These are phyloP conservation scores for Steinernema khuongi DNA, from an alignment of 1,140 invertebrate genomes.

Conservation along the genomic window DNA sequence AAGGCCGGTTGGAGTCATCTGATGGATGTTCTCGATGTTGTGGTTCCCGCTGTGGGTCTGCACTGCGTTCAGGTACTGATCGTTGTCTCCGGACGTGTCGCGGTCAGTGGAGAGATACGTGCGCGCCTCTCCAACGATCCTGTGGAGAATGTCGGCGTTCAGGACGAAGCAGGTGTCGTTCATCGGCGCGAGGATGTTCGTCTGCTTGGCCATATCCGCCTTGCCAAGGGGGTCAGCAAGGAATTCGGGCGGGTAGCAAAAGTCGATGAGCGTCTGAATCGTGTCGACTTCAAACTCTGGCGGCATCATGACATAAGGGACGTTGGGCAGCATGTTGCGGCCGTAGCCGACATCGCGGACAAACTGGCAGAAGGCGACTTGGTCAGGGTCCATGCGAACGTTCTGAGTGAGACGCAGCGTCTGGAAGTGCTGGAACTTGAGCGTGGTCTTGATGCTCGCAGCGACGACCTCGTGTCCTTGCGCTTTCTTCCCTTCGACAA, in stretches of 20 bases:
- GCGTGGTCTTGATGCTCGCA: not conserved
- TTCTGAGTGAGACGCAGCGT: not conserved
- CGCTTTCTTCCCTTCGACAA: not conserved
- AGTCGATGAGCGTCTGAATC: not conserved
- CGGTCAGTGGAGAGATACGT: not conserved
- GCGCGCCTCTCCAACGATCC: no score
- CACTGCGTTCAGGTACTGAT: not conserved
- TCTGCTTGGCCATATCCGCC: no score
- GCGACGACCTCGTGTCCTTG: not conserved
- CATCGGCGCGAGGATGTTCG: no score
- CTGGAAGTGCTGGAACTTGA: not conserved
- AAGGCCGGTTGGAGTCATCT: slow-evolving; percentile 31
- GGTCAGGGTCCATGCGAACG: not conserved
- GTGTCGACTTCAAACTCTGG: not conserved
- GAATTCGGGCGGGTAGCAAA: not conserved
- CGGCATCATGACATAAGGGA: not conserved
- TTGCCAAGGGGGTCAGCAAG: not conserved
- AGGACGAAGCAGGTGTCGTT: no score
- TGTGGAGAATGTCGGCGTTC: no score
- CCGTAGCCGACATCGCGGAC: not conserved
- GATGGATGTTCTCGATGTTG: not conserved
- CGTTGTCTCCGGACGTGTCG: not conserved
- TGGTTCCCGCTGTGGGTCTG: not conserved
- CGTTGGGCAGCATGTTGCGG: not conserved
- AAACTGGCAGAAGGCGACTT: not conserved